Percentiles rank a stretch among this genome's conserved stretches.
These are phyloP conservation scores for Prionailurus bengalensis DNA, from an alignment of 2,113 vertebrate genomes.

Conservation along the genomic window DNA sequence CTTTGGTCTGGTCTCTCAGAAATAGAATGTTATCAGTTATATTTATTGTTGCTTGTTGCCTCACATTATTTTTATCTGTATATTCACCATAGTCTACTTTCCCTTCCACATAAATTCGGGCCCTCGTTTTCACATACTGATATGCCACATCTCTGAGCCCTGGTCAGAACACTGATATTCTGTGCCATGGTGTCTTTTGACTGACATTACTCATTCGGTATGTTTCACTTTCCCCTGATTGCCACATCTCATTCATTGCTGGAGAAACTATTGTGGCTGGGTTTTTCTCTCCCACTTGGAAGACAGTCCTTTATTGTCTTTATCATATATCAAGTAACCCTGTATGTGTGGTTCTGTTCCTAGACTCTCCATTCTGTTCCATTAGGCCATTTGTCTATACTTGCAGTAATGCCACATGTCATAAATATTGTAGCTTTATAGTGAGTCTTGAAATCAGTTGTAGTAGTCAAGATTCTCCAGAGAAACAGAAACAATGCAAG, in stretches of 20 bases:
- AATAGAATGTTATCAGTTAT: slow-evolving; percentile 92
- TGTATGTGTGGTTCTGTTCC: background rate
- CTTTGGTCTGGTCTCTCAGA: too few species aligned
- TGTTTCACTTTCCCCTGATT: slow-evolving; percentile 91
- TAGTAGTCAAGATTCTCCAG: background rate
- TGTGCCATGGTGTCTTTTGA: slow-evolving; percentile 98
- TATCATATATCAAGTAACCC: background rate
- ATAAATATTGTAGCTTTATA: background rate
- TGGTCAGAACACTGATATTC: slow-evolving; percentile 96
- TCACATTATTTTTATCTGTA: slow-evolving; percentile 96
- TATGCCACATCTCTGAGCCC: slow-evolving; percentile 97
- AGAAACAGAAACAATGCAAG: background rate
- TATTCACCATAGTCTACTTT: slow-evolving; percentile 99
- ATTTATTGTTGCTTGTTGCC: slow-evolving; percentile 96
- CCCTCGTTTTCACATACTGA: slow-evolving; percentile 96
- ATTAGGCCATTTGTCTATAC: background rate
- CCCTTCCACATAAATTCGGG: slow-evolving; percentile 95
- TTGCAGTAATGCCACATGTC: background rate
- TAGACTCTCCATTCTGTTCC: background rate
- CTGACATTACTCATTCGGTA: slow-evolving; percentile 91
- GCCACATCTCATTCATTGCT: slow-evolving; percentile 99
- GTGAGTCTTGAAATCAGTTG: background rate
- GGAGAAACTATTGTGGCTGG: slow-evolving; percentile 97
- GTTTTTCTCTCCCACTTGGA: slow-evolving; percentile 95
- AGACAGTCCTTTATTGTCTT: background rate